phyloP scores from a whole-genome alignment of 2,888 invertebrate genomes.

The Acronicta aceris region DNA sequence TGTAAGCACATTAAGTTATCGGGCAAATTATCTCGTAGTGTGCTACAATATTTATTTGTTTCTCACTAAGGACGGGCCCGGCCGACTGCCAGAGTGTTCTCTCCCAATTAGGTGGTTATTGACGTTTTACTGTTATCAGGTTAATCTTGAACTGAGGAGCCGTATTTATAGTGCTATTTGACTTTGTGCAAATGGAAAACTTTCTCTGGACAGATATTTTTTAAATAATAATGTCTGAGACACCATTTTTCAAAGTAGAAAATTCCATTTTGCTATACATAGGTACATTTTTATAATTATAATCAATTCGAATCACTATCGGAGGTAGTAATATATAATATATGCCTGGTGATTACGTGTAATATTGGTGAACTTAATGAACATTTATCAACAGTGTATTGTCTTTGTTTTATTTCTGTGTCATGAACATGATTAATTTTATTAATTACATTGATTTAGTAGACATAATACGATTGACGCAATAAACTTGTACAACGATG shows the following conservation, averaged over 20 bases:
- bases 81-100: slow-evolving; percentile 82
- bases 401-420: not conserved
- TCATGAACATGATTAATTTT: slow-evolving; percentile 10
- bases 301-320: slow-evolving; percentile 6
- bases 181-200: slow-evolving; percentile 45
- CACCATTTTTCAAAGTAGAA: not conserved
- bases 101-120: slow-evolving; percentile 89
- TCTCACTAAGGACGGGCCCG: slow-evolving; percentile 78
- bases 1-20: slow-evolving; percentile 89
- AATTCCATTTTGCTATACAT: no score
- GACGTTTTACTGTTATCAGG: slow-evolving; percentile 88
- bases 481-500: slow-evolving; percentile 51
- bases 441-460: slow-evolving; percentile 43
- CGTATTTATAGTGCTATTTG: slow-evolving; percentile 76
- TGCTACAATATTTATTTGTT: slow-evolving; percentile 89
- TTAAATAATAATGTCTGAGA: not conserved
- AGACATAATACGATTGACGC: slow-evolving; percentile 21
- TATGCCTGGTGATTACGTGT: not conserved
- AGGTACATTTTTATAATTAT: not conserved
- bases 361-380: not conserved
- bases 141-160: slow-evolving; percentile 79
- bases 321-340: no score
- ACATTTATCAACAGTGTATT: no score
- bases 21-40: slow-evolving; percentile 84
- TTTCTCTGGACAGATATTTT: slow-evolving; percentile 25